Percentiles rank a stretch among this genome's conserved stretches.
phyloP scores from a whole-genome alignment of 2,113 vertebrate species.

The Misgurnus anguillicaudatus region DNA sequence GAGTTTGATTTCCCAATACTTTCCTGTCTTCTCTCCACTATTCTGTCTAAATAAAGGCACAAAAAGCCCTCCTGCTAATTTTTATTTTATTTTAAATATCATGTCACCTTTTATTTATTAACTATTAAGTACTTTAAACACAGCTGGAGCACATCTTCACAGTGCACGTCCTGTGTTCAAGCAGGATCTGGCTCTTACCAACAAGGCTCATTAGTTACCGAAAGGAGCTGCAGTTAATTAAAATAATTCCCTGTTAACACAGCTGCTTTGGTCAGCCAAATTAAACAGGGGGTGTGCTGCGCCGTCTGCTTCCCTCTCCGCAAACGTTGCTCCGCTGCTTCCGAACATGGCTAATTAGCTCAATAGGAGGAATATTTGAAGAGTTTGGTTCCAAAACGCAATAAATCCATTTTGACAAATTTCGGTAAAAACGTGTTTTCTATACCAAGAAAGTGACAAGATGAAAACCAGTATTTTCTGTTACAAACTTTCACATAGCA shows the following conservation, averaged over 20 bases:
- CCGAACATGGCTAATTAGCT: constrained; percentile 55
- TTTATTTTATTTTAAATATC: not conserved
- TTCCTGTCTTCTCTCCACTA: no score
- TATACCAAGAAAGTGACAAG: no score
- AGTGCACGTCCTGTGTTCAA: not conserved
- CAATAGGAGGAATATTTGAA: constrained; percentile 62
- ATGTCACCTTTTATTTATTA: constrained; percentile 27
- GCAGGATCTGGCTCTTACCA: constrained; percentile 57
- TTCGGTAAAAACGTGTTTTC: no score
- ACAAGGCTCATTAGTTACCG: constrained; percentile 70
- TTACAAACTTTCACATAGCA: no score
- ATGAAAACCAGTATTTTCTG: no score
- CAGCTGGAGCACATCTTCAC: constrained; percentile 14
- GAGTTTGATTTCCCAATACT: no score
- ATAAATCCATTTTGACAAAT: no score
- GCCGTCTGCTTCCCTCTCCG: constrained; percentile 48
- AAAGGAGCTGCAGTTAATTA: constrained; percentile 69
- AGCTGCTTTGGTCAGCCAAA: constrained; percentile 69
- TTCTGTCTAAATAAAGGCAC: no score
- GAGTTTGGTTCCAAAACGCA: no score
- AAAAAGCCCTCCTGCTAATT: no score
- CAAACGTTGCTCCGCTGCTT: constrained; percentile 27
- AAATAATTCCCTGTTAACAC: constrained; percentile 68
- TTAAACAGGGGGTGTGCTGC: constrained; percentile 62
- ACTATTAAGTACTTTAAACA: not conserved